Percentiles rank a stretch among this genome's conserved stretches.
Evolutionary conservation across 2,888 invertebrate species (phyloP).

Genomic region (Cetonia aurata): DNA sequence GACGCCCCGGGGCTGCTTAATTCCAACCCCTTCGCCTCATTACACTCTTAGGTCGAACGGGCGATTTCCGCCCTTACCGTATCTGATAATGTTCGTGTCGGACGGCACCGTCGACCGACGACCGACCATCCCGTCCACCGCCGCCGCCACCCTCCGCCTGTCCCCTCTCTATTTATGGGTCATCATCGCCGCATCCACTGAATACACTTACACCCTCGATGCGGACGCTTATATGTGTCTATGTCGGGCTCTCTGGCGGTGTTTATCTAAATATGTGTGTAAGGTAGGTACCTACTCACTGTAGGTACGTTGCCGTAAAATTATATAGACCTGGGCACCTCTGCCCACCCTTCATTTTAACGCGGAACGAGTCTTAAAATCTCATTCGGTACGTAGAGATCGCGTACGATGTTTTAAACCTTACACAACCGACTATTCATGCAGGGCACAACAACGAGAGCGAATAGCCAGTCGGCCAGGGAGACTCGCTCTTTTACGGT

Average conservation of each 20-base stretch:
- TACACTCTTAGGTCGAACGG: constrained; percentile 64
- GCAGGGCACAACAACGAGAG: not conserved
- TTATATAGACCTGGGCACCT: constrained; percentile 37
- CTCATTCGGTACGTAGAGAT: constrained; percentile 33
- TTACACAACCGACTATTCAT: constrained; percentile 12
- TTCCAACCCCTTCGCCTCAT: constrained; percentile 65
- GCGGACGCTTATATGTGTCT: constrained; percentile 35
- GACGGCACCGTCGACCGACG: constrained; percentile 14
- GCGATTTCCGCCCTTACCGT: constrained; percentile 64
- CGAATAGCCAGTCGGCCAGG: not conserved
- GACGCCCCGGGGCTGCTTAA: constrained; percentile 59
- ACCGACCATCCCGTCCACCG: constrained; percentile 40
- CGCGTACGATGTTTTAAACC: constrained; percentile 22
- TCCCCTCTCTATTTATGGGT: constrained; percentile 50
- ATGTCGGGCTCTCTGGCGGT: constrained; percentile 32
- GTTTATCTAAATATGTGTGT: constrained; percentile 44
- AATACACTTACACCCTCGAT: constrained; percentile 45
- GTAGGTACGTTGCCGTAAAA: constrained; percentile 27
- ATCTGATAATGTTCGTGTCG: constrained; percentile 61
- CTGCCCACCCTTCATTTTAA: not conserved
- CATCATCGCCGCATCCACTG: constrained; percentile 48
- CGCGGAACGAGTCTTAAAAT: constrained; percentile 34
- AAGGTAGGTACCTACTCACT: constrained; percentile 27
- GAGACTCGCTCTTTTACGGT: constrained; percentile 25
- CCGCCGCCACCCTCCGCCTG: constrained; percentile 29